Evolutionary conservation across 92 coral and sea anemone genomes (phyloP), one percentile per base, ranked within the genome.

Genomic region (Chrysogorgia sp.): DNA sequence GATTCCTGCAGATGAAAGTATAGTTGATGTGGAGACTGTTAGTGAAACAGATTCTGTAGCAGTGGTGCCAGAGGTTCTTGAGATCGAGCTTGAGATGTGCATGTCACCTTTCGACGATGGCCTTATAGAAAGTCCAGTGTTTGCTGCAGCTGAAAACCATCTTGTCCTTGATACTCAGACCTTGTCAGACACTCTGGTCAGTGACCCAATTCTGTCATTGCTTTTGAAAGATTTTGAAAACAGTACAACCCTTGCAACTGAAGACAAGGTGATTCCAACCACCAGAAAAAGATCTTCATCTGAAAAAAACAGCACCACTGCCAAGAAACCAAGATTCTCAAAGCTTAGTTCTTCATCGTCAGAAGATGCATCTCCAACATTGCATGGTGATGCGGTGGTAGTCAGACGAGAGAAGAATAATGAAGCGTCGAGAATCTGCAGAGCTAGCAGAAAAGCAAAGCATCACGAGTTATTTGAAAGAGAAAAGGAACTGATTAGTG

Each of bases 331-430:
- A 71, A 71, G 30, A 49, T 45, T 12, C 12, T 48, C 21, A 8
- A 20, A 45, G 10, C 15, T 35, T 48, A 26, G 61, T 32, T 26
- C 77, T n/a, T n/a, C n/a, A n/a, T n/a, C n/a, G 25, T 22, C 21
- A 32, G 79, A 53, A 21, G 45, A 71, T 23, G 41, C 28, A 31
- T 1, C 10, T 10, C n/a, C 17, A 17, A 52, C 26, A 52, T 52
- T 3, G 31, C 3, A 19, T 43, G 33, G 57, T 74, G 98, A 89
- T 69, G 89, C 74, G 63, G 71, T 61, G 56, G 76, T 77, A 17
- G 75, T 81, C 59, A 81, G 99, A 40, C 79, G 99, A 61, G 52
- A 87, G 47, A 96, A 96, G 79, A 96, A 96, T 78, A 96, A 96
- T 75, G 81, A 78, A 65, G 99, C 99, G 4, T 96, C 99, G 0